Percentiles rank a stretch among this genome's conserved stretches.
Evolutionary conservation across 92 coral and sea anemone species (phyloP).

Genomic region (Pocillopora grandis): DNA sequence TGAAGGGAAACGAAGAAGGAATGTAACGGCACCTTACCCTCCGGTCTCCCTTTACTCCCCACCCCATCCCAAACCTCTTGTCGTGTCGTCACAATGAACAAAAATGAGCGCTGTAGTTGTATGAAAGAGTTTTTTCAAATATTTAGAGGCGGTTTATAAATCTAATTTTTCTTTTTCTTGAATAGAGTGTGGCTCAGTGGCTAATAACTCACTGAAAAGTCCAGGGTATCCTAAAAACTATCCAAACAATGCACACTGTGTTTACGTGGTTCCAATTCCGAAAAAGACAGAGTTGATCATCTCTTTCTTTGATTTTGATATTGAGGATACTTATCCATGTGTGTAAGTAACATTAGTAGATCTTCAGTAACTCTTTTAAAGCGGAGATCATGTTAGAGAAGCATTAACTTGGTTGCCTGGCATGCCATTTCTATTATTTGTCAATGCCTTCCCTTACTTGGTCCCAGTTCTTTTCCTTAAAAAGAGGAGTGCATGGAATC

Average conservation of each 20-base stretch:
- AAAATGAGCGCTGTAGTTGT: not conserved
- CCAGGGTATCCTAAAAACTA: constrained; percentile 22
- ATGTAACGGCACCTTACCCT: not conserved
- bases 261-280: constrained; percentile 17
- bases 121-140: not conserved
- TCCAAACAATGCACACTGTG: constrained; percentile 7
- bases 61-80: not conserved
- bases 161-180: not conserved
- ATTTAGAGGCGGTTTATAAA: not conserved
- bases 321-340: not conserved
- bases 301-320: not conserved
- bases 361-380: not conserved
- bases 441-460: no score
- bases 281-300: constrained; percentile 4
- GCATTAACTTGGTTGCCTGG: no score
- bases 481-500: no score
- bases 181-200: constrained; percentile 18
- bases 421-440: no score
- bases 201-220: constrained; percentile 9
- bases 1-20: not conserved
- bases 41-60: not conserved
- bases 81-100: not conserved
- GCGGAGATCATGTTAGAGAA: no score
- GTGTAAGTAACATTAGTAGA: not conserved
- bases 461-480: no score